Evolutionary conservation across 2,888 invertebrate genomes (phyloP).

Genomic region (Drosophila formosana): DNA sequence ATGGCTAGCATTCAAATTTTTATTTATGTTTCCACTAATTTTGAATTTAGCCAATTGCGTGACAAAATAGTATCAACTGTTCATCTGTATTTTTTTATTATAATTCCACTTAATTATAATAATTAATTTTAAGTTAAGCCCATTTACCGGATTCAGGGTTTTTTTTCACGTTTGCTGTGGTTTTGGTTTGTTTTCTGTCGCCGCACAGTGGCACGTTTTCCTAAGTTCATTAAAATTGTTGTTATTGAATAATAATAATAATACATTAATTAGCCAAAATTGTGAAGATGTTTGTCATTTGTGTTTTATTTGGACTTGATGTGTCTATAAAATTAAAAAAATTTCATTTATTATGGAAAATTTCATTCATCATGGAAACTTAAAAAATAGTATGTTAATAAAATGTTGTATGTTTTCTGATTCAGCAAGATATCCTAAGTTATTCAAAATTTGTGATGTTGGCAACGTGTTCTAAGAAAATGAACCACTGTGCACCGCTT

Average conservation of each 20-base stretch:
- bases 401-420: too few relatives aligned
- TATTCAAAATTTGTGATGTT: not conserved
- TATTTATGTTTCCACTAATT: conserved; percentile 47
- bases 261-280: too few relatives aligned
- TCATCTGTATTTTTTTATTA: conserved; percentile 37
- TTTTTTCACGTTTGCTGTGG: conserved; percentile 15
- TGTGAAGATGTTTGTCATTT: too few relatives aligned
- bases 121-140: conserved; percentile 52
- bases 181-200: conserved; percentile 11
- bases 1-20: conserved; percentile 27
- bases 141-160: conserved; percentile 35
- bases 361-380: too few relatives aligned
- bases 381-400: too few relatives aligned
- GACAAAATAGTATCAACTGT: conserved; percentile 38
- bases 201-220: not conserved
- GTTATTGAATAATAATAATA: too few relatives aligned
- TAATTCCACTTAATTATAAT: conserved; percentile 66
- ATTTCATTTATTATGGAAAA: too few relatives aligned
- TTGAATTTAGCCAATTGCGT: conserved; percentile 52
- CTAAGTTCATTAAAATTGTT: too few relatives aligned
- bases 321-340: too few relatives aligned
- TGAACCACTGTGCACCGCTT: not conserved
- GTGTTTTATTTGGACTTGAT: too few relatives aligned
- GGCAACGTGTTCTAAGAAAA: too few relatives aligned
- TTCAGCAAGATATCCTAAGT: too few relatives aligned